Base-by-base conservation (phyloP, 1,140 invertebrate genomes). In the Musca vetustissima region DNA sequence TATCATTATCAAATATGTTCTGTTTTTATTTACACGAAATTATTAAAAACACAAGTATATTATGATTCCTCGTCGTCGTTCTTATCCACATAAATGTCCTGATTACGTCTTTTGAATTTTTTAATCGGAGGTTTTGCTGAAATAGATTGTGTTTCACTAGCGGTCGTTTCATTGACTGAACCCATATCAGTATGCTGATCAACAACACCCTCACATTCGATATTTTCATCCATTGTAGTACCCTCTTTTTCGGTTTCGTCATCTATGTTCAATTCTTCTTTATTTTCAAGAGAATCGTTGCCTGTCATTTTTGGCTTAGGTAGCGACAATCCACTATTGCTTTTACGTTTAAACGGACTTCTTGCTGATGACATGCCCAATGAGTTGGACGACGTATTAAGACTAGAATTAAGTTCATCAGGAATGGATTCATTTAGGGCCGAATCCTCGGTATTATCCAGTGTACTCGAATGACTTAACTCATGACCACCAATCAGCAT, bases 81-180 rank as follows among this genome's bases (percentile, higher is more conserved):
- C 50, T 72, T 69, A 4, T 72, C 68, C 28, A 75, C 69, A 52
- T 85, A 85, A 24, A 85, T 78, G 66, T 74, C 75, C 70, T 82
- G 75, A 75, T 85, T 85, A 57, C 85, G 76, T 57, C 84, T 73
- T 72, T 85, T 85, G 2, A 85, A 83, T 68, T 85, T 84, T 69
- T 85, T 85, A 0, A 77, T 14, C 36, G 70, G 70, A 22, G 75
- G 72, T 72, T 66, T 57, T 43, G 32, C 65, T 64, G 47, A 22
- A 8, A 32, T 19, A 25, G 13, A 11, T 64, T 22, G 25, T 36
- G 22, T n/a, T 17, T 9, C 17, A 13, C 13, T 25, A 14, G 21
- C 22, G 52, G 52, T 68, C 17, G 24, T 19, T 24, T 68, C 55
- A 22, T 43, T 61, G 6, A 4, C 8, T 17, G 50, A 53, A 53